Base-by-base conservation (phyloP, 2,888 invertebrate genomes). In the Gymnocheta viridis region DNA sequence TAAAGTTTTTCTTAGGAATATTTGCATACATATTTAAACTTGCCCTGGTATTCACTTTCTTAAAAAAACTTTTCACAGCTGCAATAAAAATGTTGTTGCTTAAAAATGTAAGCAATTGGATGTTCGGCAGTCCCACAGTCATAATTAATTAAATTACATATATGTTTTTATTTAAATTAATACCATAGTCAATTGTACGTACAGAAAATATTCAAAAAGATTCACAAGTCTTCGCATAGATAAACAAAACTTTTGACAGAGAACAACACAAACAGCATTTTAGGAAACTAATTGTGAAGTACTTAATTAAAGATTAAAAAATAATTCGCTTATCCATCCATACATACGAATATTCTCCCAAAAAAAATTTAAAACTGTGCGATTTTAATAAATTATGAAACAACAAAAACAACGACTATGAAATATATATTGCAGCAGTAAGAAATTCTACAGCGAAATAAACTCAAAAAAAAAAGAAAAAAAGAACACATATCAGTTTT, bases 241-340 rank as follows among this genome's bases (percentile, higher is more conserved):
- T 41, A 44, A 62, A 44, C n/a, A 60, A 81, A 70, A 49, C 58
- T 66, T 24, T 27, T 35, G 41, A 54, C 32, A 47, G 66, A n/a
- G 17, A 60, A 24, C 35, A 81, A 49, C 19, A 41, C 51, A 76
- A 74, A 77, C 86, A 82, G 88, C 89, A 90, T 90, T 90, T 89
- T 87, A 81, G 81, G 86, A 87, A 89, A 91, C 91, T 90, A 90
- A 90, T 90, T 90, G 91, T 88, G 89, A 90, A 90, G 90, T 91
- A 87, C 89, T 91, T 91, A 88, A 90, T 88, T 87, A 89, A 88
- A 87, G 88, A 89, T 89, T 89, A 74, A 66, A 79, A 83, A 12
- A 29, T 29, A 6, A 29, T n/a, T 4, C 1, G 3, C 38, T 14
- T 27, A 38, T n/a, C 29, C 41, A 24, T 19, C 19, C 51, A 58